Base-by-base conservation (phyloP, 2,113 vertebrate genomes). In the rabbit (Oryctolagus cuniculus) region DNA sequence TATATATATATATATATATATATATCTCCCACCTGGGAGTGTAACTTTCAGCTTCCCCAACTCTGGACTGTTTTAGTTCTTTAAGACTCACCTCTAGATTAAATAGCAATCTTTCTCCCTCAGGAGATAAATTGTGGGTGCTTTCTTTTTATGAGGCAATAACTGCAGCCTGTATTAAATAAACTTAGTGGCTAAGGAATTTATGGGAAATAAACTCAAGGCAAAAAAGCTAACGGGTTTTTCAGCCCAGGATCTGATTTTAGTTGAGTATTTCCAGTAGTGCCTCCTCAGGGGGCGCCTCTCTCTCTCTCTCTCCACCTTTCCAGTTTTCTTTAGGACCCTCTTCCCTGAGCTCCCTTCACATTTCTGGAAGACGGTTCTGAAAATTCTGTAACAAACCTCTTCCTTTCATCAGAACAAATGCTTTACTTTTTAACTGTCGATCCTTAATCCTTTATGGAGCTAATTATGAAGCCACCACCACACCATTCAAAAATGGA, bases 191-290 rank as follows among this genome's bases (percentile, higher is more conserved):
- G 66, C 72, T 96, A 83, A 89, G 75, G 31, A 84, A 73, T 96
- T 93, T 96, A 70, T 89, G 91, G 83, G 87, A 97, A 89, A 96
- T 96, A 89, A 92, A 89, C 75, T 95, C 80, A 80, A 91, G 92
- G 64, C 85, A 92, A 86, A 90, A 94, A 90, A 85, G 36, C 81
- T 74, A 91, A 88, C n/a, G 34, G 82, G 3, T 36, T 78, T 94
- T 94, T 89, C 67, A 95, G 64, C 79, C 79, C 44, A 53, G 79
- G 83, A 61, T 89, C 84, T 44, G 49, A 95, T 91, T 93, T 89
- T 89, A 96, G 87, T 73, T 78, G 64, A 63, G 51, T 49, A 34
- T 55, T 88, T 73, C 74, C 49, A 77, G 58, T 27, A 93, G 61
- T 51, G 55, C 8, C 69, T 36, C 25, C 87, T 92, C 66, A 53